A percentile compares a stretch with the other conserved stretches of the same genome.
phyloP scores from a whole-genome alignment of 2,113 vertebrate species.

The Pontoporia blainvillei region DNA sequence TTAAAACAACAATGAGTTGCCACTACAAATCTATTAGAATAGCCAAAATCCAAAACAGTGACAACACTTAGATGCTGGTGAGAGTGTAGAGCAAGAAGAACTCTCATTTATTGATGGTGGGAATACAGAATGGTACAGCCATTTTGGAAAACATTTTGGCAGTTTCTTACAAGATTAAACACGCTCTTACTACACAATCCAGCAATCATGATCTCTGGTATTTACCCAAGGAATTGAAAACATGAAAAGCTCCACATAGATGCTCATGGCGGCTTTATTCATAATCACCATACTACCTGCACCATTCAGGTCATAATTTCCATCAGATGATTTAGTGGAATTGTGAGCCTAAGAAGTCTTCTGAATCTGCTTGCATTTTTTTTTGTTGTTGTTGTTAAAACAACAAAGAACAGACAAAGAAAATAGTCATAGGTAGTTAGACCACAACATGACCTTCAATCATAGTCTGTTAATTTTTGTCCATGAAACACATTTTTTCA shows the following conservation, averaged over 20 bases:
- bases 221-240: background rate
- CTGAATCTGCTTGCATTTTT: background rate
- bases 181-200: background rate
- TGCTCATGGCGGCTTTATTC: background rate
- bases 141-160: background rate
- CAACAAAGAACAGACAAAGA: background rate
- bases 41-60: background rate
- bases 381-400: background rate
- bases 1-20: background rate
- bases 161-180: background rate
- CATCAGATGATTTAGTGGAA: background rate
- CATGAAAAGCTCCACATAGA: background rate
- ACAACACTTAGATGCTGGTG: background rate
- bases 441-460: background rate
- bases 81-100: background rate
- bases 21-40: background rate
- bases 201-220: background rate
- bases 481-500: background rate
- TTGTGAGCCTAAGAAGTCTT: background rate
- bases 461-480: background rate
- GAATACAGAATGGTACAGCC: background rate
- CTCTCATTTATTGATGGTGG: background rate
- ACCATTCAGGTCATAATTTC: background rate
- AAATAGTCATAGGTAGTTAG: background rate
- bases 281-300: background rate